A percentile compares a stretch with the other conserved stretches of the same genome.
phyloP scores from a whole-genome alignment of 2,113 vertebrate genomes.

The Hassar affinis region DNA sequence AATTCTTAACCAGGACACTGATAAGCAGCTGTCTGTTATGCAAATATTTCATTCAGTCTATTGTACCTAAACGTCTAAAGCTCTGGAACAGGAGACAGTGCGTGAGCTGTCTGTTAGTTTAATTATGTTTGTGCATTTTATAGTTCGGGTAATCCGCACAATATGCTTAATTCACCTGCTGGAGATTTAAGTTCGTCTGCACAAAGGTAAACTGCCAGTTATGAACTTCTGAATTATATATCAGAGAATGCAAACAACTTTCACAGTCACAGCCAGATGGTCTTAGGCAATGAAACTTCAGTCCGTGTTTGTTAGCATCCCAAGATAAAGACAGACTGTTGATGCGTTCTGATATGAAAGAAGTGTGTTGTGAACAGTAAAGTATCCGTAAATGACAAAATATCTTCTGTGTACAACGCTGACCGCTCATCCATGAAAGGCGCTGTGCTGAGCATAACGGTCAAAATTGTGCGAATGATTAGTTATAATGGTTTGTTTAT shows the following conservation, averaged over 20 bases:
- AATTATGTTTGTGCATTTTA: constrained; percentile 1
- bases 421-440: background rate
- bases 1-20: constrained; percentile 8
- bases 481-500: background rate
- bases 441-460: background rate
- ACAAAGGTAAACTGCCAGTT: background rate
- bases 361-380: background rate
- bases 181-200: background rate
- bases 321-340: background rate
- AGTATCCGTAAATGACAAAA: background rate
- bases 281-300: background rate
- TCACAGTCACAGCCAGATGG: constrained; percentile 27
- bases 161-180: background rate
- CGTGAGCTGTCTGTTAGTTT: background rate
- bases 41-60: constrained; percentile 32
- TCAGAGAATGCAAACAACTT: background rate
- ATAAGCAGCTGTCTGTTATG: constrained; percentile 46
- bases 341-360: background rate
- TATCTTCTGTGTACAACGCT: background rate
- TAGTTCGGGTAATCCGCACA: background rate
- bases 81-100: background rate
- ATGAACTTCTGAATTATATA: background rate
- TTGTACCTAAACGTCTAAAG: constrained; percentile 4
- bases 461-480: background rate
- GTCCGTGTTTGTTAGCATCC: background rate